Base-by-base conservation (phyloP, 1,140 invertebrate genomes). In the Ips typographus region DNA sequence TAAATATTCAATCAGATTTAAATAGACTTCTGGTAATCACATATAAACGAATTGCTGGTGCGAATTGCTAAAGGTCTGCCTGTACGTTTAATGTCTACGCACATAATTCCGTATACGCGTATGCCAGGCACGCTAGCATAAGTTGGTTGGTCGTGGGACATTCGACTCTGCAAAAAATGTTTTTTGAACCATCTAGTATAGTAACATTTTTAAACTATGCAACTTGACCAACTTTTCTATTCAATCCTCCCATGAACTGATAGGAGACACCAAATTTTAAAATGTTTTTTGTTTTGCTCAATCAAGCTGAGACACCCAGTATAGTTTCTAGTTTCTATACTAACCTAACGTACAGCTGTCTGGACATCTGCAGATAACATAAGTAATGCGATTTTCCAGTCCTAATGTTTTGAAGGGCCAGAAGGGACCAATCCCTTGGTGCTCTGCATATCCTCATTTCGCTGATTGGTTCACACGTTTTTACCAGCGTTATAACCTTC, bases 371-470 rank as follows among this genome's bases (percentile, higher is more conserved):
- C 94, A 97, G 71, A 96, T 95, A 58, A 96, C 94, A n/a, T 53
- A 97, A 83, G 79, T 96, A 97, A 82, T 97, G 94, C 4, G 94
- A 94, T 82, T 96, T 96, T 69, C 94, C 94, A 4, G 94, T 96
- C 75, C 94, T 81, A 59, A 94, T 90, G 78, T 95, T 96, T 81
- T 97, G 94, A 56, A 97, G 82, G 2, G 94, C 94, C 60, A 97
- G 81, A 53, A 96, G 82, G 3, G 94, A 94, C 94, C 94, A 97
- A 77, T 97, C 94, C 71, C 93, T 86, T 0, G 93, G 92, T 42
- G 90, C 85, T 74, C 92, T 85, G 78, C 94, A 97, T 75, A 94
- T 88, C 72, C 94, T 84, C 88, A 97, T 94, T 79, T 94, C 92
- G 1, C 88, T 87, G 4, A 93, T 92, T 1, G 92, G 90, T 82